Evolutionary conservation across 2,113 vertebrate species (phyloP).

Genomic region (Rutilus rutilus): DNA sequence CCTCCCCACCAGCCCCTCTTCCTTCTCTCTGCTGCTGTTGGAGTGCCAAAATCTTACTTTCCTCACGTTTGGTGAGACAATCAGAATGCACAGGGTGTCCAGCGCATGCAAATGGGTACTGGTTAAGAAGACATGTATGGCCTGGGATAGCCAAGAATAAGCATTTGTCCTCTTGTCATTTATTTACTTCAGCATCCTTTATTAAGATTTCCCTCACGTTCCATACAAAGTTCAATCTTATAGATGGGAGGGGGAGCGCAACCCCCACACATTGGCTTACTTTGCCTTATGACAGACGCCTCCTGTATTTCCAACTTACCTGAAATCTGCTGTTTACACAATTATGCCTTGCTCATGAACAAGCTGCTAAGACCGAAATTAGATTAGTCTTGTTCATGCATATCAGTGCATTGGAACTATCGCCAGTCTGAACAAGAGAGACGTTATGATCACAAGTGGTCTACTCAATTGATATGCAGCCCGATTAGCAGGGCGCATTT

Average conservation of each 20-base stretch:
- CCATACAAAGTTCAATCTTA: conserved; percentile 78
- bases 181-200: conserved; percentile 57
- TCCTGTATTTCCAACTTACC: conserved; percentile 43
- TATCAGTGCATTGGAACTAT: conserved; percentile 16
- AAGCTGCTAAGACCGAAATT: conserved; percentile 15
- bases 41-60: conserved; percentile 22
- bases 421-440: conserved; percentile 33
- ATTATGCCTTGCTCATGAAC: background rate
- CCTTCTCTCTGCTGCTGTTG: conserved; percentile 10
- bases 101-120: background rate
- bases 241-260: conserved; percentile 62
- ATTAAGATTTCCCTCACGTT: conserved; percentile 82
- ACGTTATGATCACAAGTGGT: conserved; percentile 39
- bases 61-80: conserved; percentile 32
- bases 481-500: conserved; percentile 18
- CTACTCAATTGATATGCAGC: conserved; percentile 37
- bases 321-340: conserved; percentile 41
- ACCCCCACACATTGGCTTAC: conserved; percentile 40
- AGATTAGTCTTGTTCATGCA: background rate
- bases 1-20: background rate
- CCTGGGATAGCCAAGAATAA: conserved; percentile 57
- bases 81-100: conserved; percentile 30
- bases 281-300: conserved; percentile 43
- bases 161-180: conserved; percentile 69
- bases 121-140: conserved; percentile 23